Base-by-base conservation (phyloP, 2,888 invertebrate species). In the Idaea aversata region DNA sequence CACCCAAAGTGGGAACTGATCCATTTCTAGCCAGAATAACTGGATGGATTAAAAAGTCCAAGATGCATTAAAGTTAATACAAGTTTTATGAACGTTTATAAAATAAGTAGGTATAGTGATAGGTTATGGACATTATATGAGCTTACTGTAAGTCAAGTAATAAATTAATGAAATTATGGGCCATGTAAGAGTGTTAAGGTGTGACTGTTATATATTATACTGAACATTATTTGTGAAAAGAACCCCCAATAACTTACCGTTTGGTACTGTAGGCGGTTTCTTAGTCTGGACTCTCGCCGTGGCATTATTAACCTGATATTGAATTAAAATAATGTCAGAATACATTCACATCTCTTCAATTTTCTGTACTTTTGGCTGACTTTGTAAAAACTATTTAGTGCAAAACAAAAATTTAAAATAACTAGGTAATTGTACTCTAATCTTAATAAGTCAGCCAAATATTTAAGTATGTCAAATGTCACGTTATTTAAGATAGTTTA, bases 241-340 rank as follows among this genome's bases (percentile, higher is more conserved):
- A 67, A 25, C 25, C 3, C 47, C 57, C 57, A 62, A 61, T 65
- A 72, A 86, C 97, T 95, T 94, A 98, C 98, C 98, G 94, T 97
- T 96, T 81, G 98, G 97, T 88, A 98, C 95, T 81, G 97, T 94
- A 78, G 97, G 96, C 80, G 98, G 97, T 94, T 99, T 99, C 96
- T 98, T 99, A 87, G 99, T 99, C 95, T 99, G 99, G 92, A 99
- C 99, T 94, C 99, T 95, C 84, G 99, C 99, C 83, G 99, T 99
- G 81, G 99, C 99, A 94, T 99, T 99, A 95, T 99, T 99, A 91
- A 99, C 99, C 99, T 98, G 95, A 88, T 93, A 86, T 78, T 80
- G 81, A 84, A 89, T 82, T 83, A 86, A 90, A 85, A 75, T 75
- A 7, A 81, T 78, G 77, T 90, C 81, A 90, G 80, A 85, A 77